Percentiles rank a stretch among this genome's conserved stretches.
Evolutionary conservation across 2,888 invertebrate species (phyloP).

Genomic region (Punctoribates punctum): DNA sequence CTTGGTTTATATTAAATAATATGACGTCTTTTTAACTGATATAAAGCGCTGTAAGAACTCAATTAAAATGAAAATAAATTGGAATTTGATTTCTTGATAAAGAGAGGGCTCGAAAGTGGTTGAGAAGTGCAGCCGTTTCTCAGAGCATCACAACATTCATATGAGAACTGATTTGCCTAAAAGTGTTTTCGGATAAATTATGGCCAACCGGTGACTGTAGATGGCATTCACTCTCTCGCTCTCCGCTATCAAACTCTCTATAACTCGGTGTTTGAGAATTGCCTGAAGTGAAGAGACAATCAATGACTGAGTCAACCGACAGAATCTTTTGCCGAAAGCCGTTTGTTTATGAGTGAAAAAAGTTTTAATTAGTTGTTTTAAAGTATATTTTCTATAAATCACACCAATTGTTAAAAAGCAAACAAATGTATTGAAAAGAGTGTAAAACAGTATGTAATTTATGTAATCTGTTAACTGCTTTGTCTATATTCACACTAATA

Average conservation of each 20-base stretch:
- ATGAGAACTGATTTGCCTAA: background rate
- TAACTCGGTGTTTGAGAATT: background rate
- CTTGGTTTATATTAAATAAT: background rate
- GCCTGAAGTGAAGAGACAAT: background rate
- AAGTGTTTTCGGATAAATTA: background rate
- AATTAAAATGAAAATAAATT: conserved; percentile 3
- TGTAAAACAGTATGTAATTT: background rate
- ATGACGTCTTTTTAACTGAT: background rate
- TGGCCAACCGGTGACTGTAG: background rate
- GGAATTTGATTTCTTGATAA: background rate
- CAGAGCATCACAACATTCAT: background rate
- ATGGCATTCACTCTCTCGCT: background rate
- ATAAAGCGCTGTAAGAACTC: background rate
- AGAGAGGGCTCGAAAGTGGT: background rate
- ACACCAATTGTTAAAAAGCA: background rate
- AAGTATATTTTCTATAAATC: background rate
- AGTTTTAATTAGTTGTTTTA: background rate
- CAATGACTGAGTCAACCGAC: background rate
- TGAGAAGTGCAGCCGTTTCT: background rate
- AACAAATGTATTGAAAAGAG: background rate
- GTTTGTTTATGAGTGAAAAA: background rate
- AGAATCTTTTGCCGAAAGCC: background rate
- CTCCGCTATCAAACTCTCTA: background rate
- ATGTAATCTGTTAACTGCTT: background rate
- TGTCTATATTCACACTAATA: conserved; percentile 8